Base-by-base conservation (phyloP, 2,113 vertebrate genomes). In the Xenopus laevis region DNA sequence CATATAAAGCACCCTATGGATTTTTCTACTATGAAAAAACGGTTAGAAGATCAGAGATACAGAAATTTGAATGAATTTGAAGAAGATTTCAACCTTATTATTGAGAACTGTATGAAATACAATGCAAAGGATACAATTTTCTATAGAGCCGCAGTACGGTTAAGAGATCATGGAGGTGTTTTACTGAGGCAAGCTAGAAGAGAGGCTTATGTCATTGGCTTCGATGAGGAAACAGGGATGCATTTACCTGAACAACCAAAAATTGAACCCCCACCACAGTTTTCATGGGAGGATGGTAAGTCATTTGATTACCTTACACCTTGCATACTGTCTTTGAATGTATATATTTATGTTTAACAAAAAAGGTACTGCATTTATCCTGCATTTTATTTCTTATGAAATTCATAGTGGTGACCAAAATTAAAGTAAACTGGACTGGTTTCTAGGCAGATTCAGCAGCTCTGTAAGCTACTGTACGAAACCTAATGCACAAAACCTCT, bases 41-140 rank as follows among this genome's bases (percentile, higher is more conserved):
- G 91, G 59, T 86, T 98, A 40, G 95, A 98, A 30, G 86, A 86
- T 7, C 96, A 98, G 83, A 87, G 82, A 79, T 99, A 99, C 86
- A 88, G 77, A 81, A 95, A 92, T 81, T 87, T 99, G 62, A 87
- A 90, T 23, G 93, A 94, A 78, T 96, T 99, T 78, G 94, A 99
- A 84, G 89, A 87, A 0, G 96, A 99, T 87, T 98, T 99, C 79
- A 93, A 96, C 83, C 93, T 98, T 73, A 96, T 99, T 15, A 74
- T 97, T 78, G 90, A 94, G 78, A 99, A 99, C 82, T 99, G 97
- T 86, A 91, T 98, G 95, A 96, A 95, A 80, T 99, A 99, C 83
- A 99, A 99, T 83, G 93, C 94, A 71, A 98, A 97, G 87, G 97
- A 99, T 83, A 97, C 96, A 0, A 95, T 96, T 83, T 99, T 99